These are phyloP conservation scores for Drosophila pseudotalamancana DNA, from an alignment of 2,888 invertebrate genomes.

Conservation along the genomic window DNA sequence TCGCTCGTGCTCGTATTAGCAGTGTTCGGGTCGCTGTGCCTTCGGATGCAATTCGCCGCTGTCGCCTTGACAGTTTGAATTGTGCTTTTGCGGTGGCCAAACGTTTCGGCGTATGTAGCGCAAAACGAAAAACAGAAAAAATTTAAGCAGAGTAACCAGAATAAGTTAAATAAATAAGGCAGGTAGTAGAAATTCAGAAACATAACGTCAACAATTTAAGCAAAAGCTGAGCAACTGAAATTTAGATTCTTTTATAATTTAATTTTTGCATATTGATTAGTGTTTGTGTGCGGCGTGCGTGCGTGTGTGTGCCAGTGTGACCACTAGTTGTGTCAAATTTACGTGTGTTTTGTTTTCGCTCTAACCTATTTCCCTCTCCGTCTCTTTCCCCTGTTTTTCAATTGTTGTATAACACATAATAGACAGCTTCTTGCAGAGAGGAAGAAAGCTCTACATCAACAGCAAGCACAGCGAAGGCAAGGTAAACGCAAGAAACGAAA, in stretches of 20 bases:
- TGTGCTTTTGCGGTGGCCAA: conserved; percentile 67
- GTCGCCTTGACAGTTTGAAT: conserved; percentile 63
- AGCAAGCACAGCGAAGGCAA: conserved; percentile 6
- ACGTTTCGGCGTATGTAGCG: conserved; percentile 54
- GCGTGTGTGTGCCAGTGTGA: conserved; percentile 8
- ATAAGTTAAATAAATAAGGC: conserved; percentile 12
- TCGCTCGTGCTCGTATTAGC: conserved; percentile 10
- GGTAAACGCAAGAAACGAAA: conserved; percentile 5
- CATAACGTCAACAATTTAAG: conserved; percentile 33
- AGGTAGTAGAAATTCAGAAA: conserved; percentile 36
- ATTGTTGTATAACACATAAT: conserved; percentile 67
- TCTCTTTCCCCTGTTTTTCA: conserved; percentile 27
- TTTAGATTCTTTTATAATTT: conserved; percentile 65
- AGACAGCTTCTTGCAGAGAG: conserved; percentile 44
- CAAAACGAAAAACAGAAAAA: conserved; percentile 35
- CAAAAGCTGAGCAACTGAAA: conserved; percentile 48
- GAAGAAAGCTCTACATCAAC: conserved; percentile 47
- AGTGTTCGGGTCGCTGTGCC: conserved; percentile 17
- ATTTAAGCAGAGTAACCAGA: conserved; percentile 34
- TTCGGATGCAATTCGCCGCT: conserved; percentile 45
- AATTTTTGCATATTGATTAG: conserved; percentile 47
- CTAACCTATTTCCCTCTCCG: conserved; percentile 21
- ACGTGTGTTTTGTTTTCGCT: conserved; percentile 17
- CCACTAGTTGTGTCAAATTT: conserved; percentile 24
- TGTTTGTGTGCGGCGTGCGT: conserved; percentile 29